phyloP scores from a whole-genome alignment of 1,140 invertebrate species.

The Brachionus koreanus region DNA sequence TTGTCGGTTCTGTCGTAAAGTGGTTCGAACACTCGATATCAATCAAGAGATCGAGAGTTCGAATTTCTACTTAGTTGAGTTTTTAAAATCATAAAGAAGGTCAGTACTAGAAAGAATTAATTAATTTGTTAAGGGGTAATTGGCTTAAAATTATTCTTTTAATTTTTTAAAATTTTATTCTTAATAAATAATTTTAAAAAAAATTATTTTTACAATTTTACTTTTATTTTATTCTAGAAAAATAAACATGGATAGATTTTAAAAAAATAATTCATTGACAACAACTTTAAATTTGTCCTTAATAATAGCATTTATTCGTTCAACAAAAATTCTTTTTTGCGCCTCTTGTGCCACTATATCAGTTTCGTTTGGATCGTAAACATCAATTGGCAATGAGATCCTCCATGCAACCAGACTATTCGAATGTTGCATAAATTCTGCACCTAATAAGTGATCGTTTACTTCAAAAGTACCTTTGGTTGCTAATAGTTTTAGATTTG shows the following conservation, averaged over 20 bases:
- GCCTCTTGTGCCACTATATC: slow-evolving; percentile 30
- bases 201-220: neutral
- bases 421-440: slow-evolving; percentile 26
- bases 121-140: too few relatives aligned
- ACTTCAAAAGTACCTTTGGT: slow-evolving; percentile 43
- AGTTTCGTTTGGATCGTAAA: slow-evolving; percentile 37
- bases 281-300: slow-evolving; percentile 42
- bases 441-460: slow-evolving; percentile 36
- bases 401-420: slow-evolving; percentile 32
- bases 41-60: too few relatives aligned
- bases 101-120: too few relatives aligned
- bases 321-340: slow-evolving; percentile 3
- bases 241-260: neutral
- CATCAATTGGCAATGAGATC: slow-evolving; percentile 25
- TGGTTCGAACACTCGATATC: too few relatives aligned
- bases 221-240: neutral
- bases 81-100: too few relatives aligned
- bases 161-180: neutral
- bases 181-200: neutral
- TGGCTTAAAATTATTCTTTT: too few relatives aligned
- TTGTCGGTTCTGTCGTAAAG: too few relatives aligned
- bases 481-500: neutral
- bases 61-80: too few relatives aligned
- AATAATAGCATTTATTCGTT: slow-evolving; percentile 16
- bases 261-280: slow-evolving; percentile 43